phyloP scores from a whole-genome alignment of 2,113 vertebrate species.

The Coptodon bakossiorum region DNA sequence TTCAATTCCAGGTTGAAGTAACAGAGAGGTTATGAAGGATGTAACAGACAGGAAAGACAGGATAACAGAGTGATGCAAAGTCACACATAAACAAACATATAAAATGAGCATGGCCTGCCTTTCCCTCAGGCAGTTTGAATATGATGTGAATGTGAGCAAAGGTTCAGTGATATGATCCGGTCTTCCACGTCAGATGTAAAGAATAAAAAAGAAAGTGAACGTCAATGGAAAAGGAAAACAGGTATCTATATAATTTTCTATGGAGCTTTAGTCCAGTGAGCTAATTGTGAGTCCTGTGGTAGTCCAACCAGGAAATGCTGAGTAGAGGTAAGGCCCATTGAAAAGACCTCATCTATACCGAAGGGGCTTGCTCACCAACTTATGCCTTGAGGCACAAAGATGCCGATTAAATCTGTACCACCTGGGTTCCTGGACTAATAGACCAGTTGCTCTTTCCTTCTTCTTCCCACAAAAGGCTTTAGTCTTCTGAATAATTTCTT shows the following conservation, averaged over 20 bases:
- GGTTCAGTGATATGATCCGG: not conserved
- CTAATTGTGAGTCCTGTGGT: not conserved
- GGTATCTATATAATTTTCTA: not conserved
- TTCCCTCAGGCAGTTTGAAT: slow-evolving; percentile 61
- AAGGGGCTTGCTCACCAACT: not conserved
- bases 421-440: slow-evolving; percentile 9
- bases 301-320: slow-evolving; percentile 17
- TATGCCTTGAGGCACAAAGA: not conserved
- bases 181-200: not conserved
- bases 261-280: not conserved
- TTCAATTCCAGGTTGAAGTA: not conserved
- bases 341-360: not conserved
- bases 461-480: slow-evolving; percentile 3
- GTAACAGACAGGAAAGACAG: not conserved
- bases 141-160: slow-evolving; percentile 2
- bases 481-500: not conserved
- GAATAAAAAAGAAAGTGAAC: not conserved
- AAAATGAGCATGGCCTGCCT: slow-evolving; percentile 73
- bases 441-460: slow-evolving; percentile 34
- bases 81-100: slow-evolving; percentile 33
- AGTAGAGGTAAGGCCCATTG: not conserved
- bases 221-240: not conserved
- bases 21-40: not conserved
- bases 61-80: not conserved
- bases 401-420: slow-evolving; percentile 44